Evolutionary conservation across 2,888 invertebrate genomes (phyloP).

Genomic region (Eristalinus aeneus): DNA sequence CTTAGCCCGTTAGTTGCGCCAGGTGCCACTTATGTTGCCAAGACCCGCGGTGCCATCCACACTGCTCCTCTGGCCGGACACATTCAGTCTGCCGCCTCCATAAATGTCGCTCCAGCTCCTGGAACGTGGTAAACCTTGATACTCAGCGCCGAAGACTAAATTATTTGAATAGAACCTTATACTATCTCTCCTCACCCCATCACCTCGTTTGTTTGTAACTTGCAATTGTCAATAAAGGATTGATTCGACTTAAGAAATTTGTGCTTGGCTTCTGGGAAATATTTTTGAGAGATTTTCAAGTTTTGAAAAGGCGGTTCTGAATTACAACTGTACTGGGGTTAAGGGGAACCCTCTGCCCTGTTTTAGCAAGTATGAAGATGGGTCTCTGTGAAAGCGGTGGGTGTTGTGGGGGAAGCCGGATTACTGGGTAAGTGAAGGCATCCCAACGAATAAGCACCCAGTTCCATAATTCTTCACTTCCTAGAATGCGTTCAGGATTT

Average conservation of each 20-base stretch:
- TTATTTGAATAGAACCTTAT: conserved; percentile 10
- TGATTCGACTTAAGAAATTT: conserved; percentile 54
- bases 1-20: conserved; percentile 76
- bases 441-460: too few species aligned
- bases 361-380: too few species aligned
- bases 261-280: too few species aligned
- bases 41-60: conserved; percentile 77
- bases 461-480: too few species aligned
- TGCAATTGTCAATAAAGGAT: conserved; percentile 66
- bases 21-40: conserved; percentile 77
- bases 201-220: conserved; percentile 38
- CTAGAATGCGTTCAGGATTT: too few species aligned
- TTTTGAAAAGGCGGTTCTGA: too few species aligned
- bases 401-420: too few species aligned
- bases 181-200: conserved; percentile 10
- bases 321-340: too few species aligned
- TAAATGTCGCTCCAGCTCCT: conserved; percentile 77
- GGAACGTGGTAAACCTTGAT: conserved; percentile 72
- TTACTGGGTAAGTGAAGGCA: too few species aligned
- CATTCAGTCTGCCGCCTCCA: conserved; percentile 76
- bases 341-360: too few species aligned
- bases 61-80: conserved; percentile 77
- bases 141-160: conserved; percentile 26
- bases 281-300: not conserved
- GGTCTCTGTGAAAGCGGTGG: too few species aligned